These are phyloP conservation scores for Limnodromus scolopaceus DNA, from an alignment of 2,797 vertebrate species.

Conservation along the genomic window DNA sequence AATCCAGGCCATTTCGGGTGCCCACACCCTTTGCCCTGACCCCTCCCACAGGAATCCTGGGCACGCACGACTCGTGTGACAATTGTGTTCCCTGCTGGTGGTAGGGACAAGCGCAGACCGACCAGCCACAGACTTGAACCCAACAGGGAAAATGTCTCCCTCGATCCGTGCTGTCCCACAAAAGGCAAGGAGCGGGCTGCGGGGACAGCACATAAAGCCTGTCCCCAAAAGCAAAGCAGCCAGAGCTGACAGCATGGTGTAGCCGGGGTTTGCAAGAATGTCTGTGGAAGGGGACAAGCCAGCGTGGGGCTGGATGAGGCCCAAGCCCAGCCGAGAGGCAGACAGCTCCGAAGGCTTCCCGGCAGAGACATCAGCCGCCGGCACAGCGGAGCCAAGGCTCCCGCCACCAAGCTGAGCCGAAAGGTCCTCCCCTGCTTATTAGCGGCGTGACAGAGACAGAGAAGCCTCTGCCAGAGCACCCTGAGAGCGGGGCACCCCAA, in stretches of 20 bases:
- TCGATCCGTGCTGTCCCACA: fast-evolving
- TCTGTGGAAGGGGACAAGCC: background rate
- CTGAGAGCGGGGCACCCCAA: fast-evolving
- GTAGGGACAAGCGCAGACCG: fast-evolving
- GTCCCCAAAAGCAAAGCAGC: background rate
- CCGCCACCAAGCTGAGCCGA: background rate
- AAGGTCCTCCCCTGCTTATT: background rate
- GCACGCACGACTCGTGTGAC: fast-evolving
- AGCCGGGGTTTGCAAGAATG: background rate
- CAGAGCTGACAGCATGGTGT: background rate
- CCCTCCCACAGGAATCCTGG: background rate
- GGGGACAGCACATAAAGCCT: background rate
- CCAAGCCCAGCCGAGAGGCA: background rate
- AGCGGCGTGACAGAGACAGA: background rate
- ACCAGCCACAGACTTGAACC: background rate
- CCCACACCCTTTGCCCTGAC: background rate
- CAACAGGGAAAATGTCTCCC: fast-evolving
- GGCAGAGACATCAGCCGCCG: background rate
- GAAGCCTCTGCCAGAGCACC: background rate
- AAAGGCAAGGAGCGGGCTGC: fast-evolving
- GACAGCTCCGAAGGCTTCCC: background rate
- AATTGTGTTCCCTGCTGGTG: background rate
- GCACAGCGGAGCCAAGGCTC: background rate
- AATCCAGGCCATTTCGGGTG: background rate
- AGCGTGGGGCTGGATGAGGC: background rate